Evolutionary conservation across 2,797 vertebrate species (phyloP).

Genomic region (Alfaro cultratus): DNA sequence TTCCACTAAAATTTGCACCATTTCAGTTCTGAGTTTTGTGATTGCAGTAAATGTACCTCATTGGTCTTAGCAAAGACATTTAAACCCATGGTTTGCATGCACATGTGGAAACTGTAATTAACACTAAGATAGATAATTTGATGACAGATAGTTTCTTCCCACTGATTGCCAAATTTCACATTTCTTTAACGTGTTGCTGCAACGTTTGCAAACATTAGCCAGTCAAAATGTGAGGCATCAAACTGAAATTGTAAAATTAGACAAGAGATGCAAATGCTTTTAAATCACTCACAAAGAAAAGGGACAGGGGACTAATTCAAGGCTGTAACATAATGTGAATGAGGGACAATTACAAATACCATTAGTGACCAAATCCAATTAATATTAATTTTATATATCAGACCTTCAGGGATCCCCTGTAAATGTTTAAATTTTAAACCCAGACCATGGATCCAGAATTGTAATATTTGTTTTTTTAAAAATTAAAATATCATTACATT

Average conservation of each 20-base stretch:
- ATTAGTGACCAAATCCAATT: background rate
- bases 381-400: background rate
- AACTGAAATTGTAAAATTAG: background rate
- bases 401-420: background rate
- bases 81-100: background rate
- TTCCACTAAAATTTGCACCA: constrained; percentile 6
- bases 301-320: background rate
- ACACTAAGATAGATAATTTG: background rate
- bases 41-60: background rate
- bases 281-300: background rate
- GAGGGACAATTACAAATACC: background rate
- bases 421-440: background rate
- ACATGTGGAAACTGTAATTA: background rate
- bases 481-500: background rate
- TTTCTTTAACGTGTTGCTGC: background rate
- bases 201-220: background rate
- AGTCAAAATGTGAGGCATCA: background rate
- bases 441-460: background rate
- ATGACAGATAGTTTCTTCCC: background rate
- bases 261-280: background rate
- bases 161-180: background rate
- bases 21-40: background rate
- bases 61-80: background rate
- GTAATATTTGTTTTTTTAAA: background rate
- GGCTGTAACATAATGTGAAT: background rate